These are phyloP conservation scores for Syrphus vitripennis DNA, from an alignment of 2,888 invertebrate genomes.

Conservation along the genomic window DNA sequence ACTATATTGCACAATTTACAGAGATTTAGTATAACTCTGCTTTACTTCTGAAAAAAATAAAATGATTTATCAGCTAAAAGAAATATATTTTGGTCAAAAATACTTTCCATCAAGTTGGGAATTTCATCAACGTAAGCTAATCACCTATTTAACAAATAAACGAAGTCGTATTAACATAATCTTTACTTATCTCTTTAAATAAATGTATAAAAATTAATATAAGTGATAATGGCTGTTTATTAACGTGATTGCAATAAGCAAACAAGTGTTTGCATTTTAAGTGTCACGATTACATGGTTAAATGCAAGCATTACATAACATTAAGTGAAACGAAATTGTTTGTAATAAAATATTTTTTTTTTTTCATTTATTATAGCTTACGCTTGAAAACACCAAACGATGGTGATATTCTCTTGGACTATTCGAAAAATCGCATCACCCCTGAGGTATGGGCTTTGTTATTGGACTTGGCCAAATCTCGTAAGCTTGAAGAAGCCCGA, in stretches of 20 bases:
- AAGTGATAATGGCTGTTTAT: not conserved
- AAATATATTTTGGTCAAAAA: too few relatives aligned
- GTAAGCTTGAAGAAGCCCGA: slow-evolving; percentile 92
- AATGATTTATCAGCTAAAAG: too few relatives aligned
- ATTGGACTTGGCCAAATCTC: slow-evolving; percentile 89
- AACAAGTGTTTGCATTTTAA: not conserved
- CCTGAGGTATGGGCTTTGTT: slow-evolving; percentile 88
- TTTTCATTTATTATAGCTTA: slow-evolving; percentile 83
- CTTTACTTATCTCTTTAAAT: not conserved
- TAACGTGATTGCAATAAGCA: too few relatives aligned
- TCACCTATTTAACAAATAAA: too few relatives aligned
- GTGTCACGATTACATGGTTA: not conserved
- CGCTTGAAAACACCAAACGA: slow-evolving; percentile 90
- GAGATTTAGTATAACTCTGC: too few relatives aligned
- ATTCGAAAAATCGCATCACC: slow-evolving; percentile 96
- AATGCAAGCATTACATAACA: not conserved
- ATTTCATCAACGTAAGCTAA: too few relatives aligned
- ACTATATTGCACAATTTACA: too few relatives aligned
- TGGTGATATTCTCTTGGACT: slow-evolving; percentile 96
- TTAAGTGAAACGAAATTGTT: not conserved
- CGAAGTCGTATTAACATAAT: too few relatives aligned
- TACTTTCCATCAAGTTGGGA: too few relatives aligned
- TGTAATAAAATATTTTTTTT: not conserved
- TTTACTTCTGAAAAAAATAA: too few relatives aligned
- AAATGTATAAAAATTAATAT: not conserved